Evolutionary conservation across 1,140 invertebrate species (phyloP), one percentile per base, ranked within the genome.

Genomic region (Thaumatotibia leucotreta): DNA sequence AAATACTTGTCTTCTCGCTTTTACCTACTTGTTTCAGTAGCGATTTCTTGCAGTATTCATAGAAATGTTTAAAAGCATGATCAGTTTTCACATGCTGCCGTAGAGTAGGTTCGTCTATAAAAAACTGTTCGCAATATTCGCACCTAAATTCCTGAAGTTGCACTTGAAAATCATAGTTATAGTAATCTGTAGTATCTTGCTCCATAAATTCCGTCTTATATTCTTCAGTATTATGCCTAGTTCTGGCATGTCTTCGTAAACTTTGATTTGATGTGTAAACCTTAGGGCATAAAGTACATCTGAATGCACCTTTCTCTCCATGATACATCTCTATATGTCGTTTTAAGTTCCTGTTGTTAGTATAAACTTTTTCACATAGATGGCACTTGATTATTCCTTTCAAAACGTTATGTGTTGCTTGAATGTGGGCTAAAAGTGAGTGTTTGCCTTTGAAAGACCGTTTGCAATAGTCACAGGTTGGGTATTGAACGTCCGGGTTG

Each of bases 241-340:
- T 74, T 17, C 67, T 39, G 0, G 68, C 63, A 61, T 89, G 86
- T 0, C 83, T 66, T 65, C 72, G 70, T 9, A 87, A 72, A 61
- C 83, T 86, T 22, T 86, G 82, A 65, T 85, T 85, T 0, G 84
- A 85, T 0, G 75, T 79, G 32, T 86, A 89, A 0, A 77, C 69
- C 75, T 89, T 89, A 0, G 84, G 78, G 58, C 86, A 89, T 0
- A 79, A 45, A 1, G 70, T 65, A 35, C 86, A 89, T 54, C 69
- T 82, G 11, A 67, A 83, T 24, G 78, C 78, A 0, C 45, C 74
- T 35, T 76, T 82, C 8, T 80, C 75, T 0, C 78, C 77, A 29
- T 86, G 82, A 35, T 70, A 73, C 70, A 79, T 78, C 54, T 87
- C 84, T 0, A 83, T 52, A 31, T 87, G 82, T 0, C 81, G 31